A percentile compares a stretch with the other conserved stretches of the same genome.
Evolutionary conservation across 2,797 vertebrate genomes (phyloP).

Genomic region (Parambassis ranga): DNA sequence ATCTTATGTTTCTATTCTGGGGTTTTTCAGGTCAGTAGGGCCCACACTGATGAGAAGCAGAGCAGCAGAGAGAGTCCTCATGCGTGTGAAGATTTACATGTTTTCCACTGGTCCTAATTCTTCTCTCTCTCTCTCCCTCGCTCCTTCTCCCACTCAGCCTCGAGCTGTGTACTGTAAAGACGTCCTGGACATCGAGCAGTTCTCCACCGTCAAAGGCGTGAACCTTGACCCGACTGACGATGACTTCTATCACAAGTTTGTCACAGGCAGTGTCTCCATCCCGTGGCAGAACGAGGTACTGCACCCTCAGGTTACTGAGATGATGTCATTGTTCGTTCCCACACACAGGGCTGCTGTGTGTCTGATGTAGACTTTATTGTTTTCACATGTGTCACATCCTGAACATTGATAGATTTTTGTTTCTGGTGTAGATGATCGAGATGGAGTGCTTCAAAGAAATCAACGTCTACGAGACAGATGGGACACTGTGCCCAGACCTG

Average conservation of each 20-base stretch:
- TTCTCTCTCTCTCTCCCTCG: not conserved
- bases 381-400: too few species aligned
- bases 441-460: constrained; percentile 94
- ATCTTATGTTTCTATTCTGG: constrained; percentile 50
- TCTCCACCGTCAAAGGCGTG: constrained; percentile 91
- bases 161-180: constrained; percentile 91
- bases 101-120: not conserved
- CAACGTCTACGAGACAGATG: constrained; percentile 82
- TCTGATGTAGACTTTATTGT: too few species aligned
- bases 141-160: constrained; percentile 72
- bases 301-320: constrained; percentile 6
- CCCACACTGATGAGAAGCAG: not conserved
- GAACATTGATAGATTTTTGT: too few species aligned
- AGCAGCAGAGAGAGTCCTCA: not conserved
- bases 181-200: constrained; percentile 89
- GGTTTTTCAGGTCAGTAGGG: constrained; percentile 26
- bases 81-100: not conserved
- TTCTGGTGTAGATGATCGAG: constrained; percentile 87
- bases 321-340: constrained; percentile 58
- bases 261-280: constrained; percentile 91
- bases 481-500: constrained; percentile 75
- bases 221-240: constrained; percentile 88
- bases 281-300: constrained; percentile 96
- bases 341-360: too few species aligned
- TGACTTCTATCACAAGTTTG: constrained; percentile 90